phyloP scores from a whole-genome alignment of 2,113 vertebrate species.

The Corythaeola cristata region DNA sequence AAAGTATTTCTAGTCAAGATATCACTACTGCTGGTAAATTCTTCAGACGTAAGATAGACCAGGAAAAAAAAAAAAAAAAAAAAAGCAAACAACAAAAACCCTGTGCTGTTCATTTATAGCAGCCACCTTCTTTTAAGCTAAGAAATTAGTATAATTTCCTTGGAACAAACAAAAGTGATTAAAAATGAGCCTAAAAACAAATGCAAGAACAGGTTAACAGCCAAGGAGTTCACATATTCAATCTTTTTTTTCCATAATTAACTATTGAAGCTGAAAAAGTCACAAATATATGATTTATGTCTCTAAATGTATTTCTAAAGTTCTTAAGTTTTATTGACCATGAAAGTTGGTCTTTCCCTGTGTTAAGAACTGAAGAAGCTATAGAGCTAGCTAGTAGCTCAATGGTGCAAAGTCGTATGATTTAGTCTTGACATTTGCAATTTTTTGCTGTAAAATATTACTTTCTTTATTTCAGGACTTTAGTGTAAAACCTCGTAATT shows the following conservation, averaged over 20 bases:
- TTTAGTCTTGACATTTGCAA: slow-evolving; percentile 84
- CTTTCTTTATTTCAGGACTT: slow-evolving; percentile 83
- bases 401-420: slow-evolving; percentile 84
- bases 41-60: background rate
- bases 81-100: too few species aligned
- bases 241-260: slow-evolving; percentile 73
- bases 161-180: background rate
- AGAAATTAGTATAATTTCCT: background rate
- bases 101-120: background rate
- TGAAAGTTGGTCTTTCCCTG: slow-evolving; percentile 84
- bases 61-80: background rate
- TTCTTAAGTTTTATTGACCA: slow-evolving; percentile 87
- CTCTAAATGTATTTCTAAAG: slow-evolving; percentile 81
- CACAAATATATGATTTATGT: slow-evolving; percentile 80
- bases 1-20: background rate
- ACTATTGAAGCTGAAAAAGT: slow-evolving; percentile 64
- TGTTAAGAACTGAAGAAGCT: slow-evolving; percentile 77
- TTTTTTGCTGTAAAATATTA: slow-evolving; percentile 83
- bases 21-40: background rate
- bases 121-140: background rate
- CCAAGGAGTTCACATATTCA: background rate
- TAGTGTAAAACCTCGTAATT: slow-evolving; percentile 82
- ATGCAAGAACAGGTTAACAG: slow-evolving; percentile 29
- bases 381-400: slow-evolving; percentile 78
- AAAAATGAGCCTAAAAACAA: slow-evolving; percentile 38